Percentiles rank a stretch among this genome's conserved stretches.
These are phyloP conservation scores for Molossus alvarezi DNA, from an alignment of 2,797 vertebrate genomes.

Conservation along the genomic window DNA sequence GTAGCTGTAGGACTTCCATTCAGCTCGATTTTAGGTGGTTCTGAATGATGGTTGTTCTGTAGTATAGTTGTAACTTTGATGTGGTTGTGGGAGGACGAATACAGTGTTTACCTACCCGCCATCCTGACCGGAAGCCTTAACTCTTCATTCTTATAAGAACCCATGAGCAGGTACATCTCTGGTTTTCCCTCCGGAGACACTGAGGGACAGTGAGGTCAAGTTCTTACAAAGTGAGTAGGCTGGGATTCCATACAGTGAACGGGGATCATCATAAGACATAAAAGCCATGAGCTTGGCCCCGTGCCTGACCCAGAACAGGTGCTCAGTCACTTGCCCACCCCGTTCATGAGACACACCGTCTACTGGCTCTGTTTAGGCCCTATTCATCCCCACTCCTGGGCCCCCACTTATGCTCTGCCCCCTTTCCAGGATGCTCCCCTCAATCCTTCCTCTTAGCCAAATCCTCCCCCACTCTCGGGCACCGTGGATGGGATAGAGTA, in stretches of 20 bases:
- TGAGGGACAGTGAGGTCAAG: background rate
- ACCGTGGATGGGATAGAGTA: background rate
- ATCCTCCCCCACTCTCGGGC: background rate
- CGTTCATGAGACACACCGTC: background rate
- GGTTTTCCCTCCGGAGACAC: background rate
- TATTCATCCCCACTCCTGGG: background rate
- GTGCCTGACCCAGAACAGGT: background rate
- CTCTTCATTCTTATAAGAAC: background rate
- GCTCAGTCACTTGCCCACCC: fast-evolving
- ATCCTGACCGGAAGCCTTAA: background rate
- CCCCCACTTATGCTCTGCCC: too few relatives aligned
- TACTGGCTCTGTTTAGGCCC: background rate
- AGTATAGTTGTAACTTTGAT: too few relatives aligned
- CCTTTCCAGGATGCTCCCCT: background rate
- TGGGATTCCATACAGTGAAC: background rate
- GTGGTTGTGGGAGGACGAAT: too few relatives aligned
- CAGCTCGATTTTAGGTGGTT: too few relatives aligned
- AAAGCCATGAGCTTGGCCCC: background rate
- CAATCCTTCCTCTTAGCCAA: background rate
- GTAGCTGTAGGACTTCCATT: too few relatives aligned
- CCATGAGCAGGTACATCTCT: background rate
- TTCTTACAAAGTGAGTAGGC: too few relatives aligned
- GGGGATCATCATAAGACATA: background rate
- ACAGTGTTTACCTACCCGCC: too few relatives aligned
- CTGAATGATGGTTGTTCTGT: too few relatives aligned